phyloP scores from a whole-genome alignment of 2,797 vertebrate genomes.

The Coregonus ussuriensis region DNA sequence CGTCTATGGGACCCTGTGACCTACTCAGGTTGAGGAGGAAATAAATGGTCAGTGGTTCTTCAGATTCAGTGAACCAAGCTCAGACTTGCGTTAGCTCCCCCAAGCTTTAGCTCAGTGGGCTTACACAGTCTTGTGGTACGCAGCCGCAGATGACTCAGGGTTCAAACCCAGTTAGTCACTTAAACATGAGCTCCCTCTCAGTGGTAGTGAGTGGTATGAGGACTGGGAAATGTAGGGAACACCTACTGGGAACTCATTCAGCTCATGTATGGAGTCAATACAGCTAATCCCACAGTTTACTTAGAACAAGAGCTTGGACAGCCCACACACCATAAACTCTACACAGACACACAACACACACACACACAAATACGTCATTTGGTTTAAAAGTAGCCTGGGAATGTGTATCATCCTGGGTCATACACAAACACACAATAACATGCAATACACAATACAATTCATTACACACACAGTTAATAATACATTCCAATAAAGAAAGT shows the following conservation, averaged over 20 bases:
- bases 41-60: not conserved
- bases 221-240: not conserved
- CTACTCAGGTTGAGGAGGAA: not conserved
- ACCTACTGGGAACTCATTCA: conserved; percentile 39
- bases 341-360: not conserved
- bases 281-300: conserved; percentile 54
- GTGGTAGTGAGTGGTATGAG: not conserved
- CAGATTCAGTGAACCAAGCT: not conserved
- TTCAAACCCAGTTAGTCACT: not conserved
- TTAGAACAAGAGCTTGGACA: conserved; percentile 25
- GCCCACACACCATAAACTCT: not conserved
- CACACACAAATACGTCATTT: not conserved
- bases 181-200: not conserved
- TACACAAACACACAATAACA: not conserved
- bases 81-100: not conserved
- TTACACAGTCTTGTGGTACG: not conserved
- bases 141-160: no score
- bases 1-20: not conserved
- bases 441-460: not conserved
- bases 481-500: not conserved
- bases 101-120: not conserved
- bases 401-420: not conserved
- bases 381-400: not conserved
- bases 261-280: conserved; percentile 45
- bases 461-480: not conserved